Evolutionary conservation across 2,888 invertebrate species (phyloP).

Genomic region (Syritta pipiens): DNA sequence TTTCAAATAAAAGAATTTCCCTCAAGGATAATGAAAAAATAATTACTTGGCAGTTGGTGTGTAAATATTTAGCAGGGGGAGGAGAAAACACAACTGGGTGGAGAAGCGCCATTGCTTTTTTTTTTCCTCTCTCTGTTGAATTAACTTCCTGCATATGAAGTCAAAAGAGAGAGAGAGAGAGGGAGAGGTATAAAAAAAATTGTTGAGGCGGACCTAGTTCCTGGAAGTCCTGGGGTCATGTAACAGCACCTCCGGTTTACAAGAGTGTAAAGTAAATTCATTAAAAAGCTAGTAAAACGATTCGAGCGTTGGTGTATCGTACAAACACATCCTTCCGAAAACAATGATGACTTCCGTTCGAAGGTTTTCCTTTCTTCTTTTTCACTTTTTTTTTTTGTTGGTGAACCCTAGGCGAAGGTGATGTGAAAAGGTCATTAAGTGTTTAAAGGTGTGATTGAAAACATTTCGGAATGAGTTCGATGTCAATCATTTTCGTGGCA

Average conservation of each 20-base stretch:
- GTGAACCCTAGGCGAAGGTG: neutral
- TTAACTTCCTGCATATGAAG: constrained; percentile 3
- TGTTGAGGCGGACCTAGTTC: neutral
- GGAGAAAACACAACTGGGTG: neutral
- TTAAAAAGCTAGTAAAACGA: constrained; percentile 28
- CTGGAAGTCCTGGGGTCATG: neutral
- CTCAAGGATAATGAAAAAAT: constrained; percentile 61
- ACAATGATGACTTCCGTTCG: constrained; percentile 39
- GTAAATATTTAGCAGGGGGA: constrained; percentile 44
- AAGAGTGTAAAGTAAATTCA: constrained; percentile 39
- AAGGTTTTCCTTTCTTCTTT: neutral
- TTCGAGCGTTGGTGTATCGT: constrained; percentile 6
- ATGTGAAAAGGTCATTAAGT: neutral
- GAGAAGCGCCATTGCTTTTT: neutral
- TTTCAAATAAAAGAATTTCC: constrained; percentile 46
- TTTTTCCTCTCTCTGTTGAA: neutral
- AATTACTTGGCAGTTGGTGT: constrained; percentile 55
- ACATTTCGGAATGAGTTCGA: too few species aligned
- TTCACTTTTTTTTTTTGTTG: neutral
- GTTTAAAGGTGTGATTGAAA: neutral
- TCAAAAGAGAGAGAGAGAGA: too few species aligned
- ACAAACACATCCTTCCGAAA: constrained; percentile 27
- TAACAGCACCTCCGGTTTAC: constrained; percentile 1
- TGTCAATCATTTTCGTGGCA: too few species aligned
- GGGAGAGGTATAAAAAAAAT: neutral